These are phyloP conservation scores for Fissipunctia ypsillon DNA, from an alignment of 2,888 invertebrate genomes.

Conservation along the genomic window DNA sequence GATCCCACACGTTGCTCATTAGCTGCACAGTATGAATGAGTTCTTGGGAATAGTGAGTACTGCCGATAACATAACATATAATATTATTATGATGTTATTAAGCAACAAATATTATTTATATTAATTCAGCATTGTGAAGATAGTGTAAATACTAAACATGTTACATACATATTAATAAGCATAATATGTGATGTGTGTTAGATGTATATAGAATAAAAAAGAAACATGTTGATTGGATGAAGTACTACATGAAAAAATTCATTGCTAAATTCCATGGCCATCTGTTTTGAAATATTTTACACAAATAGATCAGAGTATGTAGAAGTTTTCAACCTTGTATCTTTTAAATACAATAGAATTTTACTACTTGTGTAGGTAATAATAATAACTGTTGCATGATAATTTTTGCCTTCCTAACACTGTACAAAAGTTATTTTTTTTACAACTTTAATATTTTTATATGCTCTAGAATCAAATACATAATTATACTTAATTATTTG, in stretches of 20 bases:
- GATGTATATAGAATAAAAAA: conserved; percentile 5
- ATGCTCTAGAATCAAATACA: too few relatives aligned
- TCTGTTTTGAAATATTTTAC: conserved; percentile 17
- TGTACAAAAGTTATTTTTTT: background rate
- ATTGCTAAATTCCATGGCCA: conserved; percentile 10
- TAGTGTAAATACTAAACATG: conserved; percentile 2
- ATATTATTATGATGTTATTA: conserved; percentile 68
- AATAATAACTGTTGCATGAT: conserved; percentile 1
- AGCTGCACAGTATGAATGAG: conserved; percentile 88
- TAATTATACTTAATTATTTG: background rate
- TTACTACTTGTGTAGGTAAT: conserved; percentile 5
- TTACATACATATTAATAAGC: conserved; percentile 35
- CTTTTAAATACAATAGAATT: conserved; percentile 1
- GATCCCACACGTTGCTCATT: conserved; percentile 88
- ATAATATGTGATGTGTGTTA: conserved; percentile 37
- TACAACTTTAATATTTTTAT: background rate
- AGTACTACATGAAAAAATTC: background rate
- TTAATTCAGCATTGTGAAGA: conserved; percentile 19
- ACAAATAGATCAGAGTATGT: conserved; percentile 26
- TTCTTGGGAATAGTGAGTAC: conserved; percentile 87
- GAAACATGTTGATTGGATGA: background rate
- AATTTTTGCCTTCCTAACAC: background rate
- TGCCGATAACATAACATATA: conserved; percentile 79
- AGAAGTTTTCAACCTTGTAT: conserved; percentile 19
- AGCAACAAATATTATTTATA: conserved; percentile 38